Base-by-base conservation (phyloP, 2,888 invertebrate species). In the Cryptus armator region DNA sequence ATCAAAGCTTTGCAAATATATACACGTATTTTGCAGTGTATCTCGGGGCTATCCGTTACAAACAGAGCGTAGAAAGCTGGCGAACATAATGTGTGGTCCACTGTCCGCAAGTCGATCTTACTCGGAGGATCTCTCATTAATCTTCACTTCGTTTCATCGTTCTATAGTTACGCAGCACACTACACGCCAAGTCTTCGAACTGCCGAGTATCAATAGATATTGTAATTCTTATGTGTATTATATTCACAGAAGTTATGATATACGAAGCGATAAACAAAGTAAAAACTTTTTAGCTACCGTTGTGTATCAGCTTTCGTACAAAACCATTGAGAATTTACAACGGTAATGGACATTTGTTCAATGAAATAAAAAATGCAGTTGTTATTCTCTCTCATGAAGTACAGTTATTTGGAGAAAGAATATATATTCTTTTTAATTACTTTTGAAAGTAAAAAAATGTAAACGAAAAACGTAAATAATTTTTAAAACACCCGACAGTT, bases 41-140 rank as follows among this genome's bases (percentile, higher is more conserved):
- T 59, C 62, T 74, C 56, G 19, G 29, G 74, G 74, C 62, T 59
- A 12, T 32, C 37, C 6, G 29, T 24, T 46, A 4, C 44, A 74
- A 62, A 46, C 24, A 46, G 16, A 44, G n/a, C 16, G 24, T 62
- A 74, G 74, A 74, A 74, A 74, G 74, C 59, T 72, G 56, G 19
- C 32, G 32, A 9, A 71, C 14, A 24, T 10, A 19, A 53, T 51
- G 9, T 37, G 32, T 32, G 24, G 72, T 43, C 56, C 44, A 14
- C 44, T 56, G 44, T 43, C 7, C 43, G 19, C 44, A 19, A 19
- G 19, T 74, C 46, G 59, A 44, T 46, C 12, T 14, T 74, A 59
- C 24, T 29, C 24, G n/a, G n/a, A 29, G 74, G 46, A 74, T 74
- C 59, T n/a, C 59, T 46, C 46, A 74, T 74, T 24, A 74, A 74